Conservation (phyloP, 2,888 invertebrate genomes). For the Calameuta idolon region DNA sequence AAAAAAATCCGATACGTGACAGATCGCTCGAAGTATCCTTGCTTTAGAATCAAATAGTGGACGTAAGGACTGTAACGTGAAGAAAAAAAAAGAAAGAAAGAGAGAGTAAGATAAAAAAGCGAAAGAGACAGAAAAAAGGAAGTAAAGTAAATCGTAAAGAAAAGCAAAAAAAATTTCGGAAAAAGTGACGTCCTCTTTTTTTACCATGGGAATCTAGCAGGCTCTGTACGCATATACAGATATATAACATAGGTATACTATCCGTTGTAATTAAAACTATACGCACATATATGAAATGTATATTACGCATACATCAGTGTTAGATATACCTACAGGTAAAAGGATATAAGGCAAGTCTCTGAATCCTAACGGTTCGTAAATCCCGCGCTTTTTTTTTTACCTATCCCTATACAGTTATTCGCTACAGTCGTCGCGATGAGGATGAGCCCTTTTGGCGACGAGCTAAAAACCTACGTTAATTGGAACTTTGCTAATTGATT, state of each 20-base stretch:
- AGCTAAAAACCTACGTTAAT: conserved; percentile 48
- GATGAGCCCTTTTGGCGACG: conserved; percentile 17
- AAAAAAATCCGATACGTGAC: not conserved
- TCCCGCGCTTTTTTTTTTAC: not conserved
- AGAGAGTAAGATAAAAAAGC: not conserved
- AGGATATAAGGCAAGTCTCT: conserved; percentile 27
- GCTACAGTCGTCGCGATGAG: not conserved
- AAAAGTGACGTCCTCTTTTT: not conserved
- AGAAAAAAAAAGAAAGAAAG: not conserved
- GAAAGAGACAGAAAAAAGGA: not conserved
- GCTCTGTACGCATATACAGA: not conserved
- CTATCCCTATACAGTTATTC: not conserved
- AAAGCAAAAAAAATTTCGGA: not conserved
- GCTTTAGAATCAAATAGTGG: not conserved
- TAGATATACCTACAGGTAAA: not conserved
- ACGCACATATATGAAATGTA: not conserved
- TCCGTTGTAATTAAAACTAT: not conserved
- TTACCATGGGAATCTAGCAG: not conserved
- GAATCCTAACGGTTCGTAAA: conserved; percentile 20
- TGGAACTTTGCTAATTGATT: conserved; percentile 62
- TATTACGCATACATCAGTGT: not conserved
- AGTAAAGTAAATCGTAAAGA: not conserved
- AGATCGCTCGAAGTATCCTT: not conserved
- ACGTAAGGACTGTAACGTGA: not conserved
- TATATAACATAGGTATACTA: not conserved